Base-by-base conservation (phyloP, 2,888 invertebrate genomes). In the Drosophila mercatorum region DNA sequence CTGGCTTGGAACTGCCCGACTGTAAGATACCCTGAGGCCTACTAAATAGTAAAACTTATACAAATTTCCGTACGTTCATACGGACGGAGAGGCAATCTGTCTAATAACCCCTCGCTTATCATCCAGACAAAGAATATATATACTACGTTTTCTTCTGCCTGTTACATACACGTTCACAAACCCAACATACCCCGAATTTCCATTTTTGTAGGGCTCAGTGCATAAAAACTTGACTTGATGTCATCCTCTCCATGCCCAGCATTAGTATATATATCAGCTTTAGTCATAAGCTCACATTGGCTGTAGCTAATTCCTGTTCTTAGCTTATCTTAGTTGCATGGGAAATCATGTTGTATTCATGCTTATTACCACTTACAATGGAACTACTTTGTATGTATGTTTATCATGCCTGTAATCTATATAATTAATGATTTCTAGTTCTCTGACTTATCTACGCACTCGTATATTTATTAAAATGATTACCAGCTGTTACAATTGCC, bases 401-500 rank as follows among this genome's bases (percentile, higher is more conserved):
- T 44, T 17, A 1, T 2, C 43, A 14, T 14, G 22, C 8, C 10
- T 57, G 44, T 34, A 22, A 51, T 36, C 34, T 51, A 12, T 36
- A 2, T 51, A 11, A 34, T 46, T 46, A 36, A 44, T 22, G 22
- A 26, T 43, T 12, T 6, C 7, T 17, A 10, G 10, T 43, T 2
- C 11, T 49, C n/a, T 31, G 22, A 34, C 6, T 44, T 26, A 44
- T 46, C 44, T 36, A 17, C n/a, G 41, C 8, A 40, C n/a, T 46
- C 46, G n/a, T 17, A 47, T 61, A 41, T 51, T 69, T 63, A 66
- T 63, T 60, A 17, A 40, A 70, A 64, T 64, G 65, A 79, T 79
- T 74, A 58, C n/a, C 70, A 79, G 75, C 70, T 77, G 76, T 53
- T 53, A 38, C 43, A 69, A 57, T 60, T 67, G 52, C 17, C 26